phyloP scores from a whole-genome alignment of 2,888 invertebrate species.

The Phalera bucephala region DNA sequence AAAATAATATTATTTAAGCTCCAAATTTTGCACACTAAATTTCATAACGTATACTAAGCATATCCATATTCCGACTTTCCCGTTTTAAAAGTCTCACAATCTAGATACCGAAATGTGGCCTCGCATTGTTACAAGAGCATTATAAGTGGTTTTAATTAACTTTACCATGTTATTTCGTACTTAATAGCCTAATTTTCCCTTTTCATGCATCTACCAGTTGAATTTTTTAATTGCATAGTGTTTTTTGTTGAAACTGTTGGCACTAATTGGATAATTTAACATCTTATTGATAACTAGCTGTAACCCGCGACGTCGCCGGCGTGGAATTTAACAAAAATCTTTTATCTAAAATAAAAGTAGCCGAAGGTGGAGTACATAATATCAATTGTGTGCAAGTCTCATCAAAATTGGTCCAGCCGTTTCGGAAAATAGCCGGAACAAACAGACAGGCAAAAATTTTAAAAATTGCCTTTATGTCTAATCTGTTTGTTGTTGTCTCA shows the following conservation, averaged over 20 bases:
- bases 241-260: slow-evolving; percentile 11
- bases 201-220: slow-evolving; percentile 12
- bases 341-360: no score
- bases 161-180: slow-evolving; percentile 22
- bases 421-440: no score
- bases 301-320: no score
- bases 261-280: slow-evolving; percentile 20
- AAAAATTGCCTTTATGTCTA: no score
- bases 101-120: slow-evolving; percentile 30
- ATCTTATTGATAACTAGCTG: slow-evolving; percentile 19
- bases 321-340: no score
- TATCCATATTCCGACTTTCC: slow-evolving; percentile 18
- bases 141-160: slow-evolving; percentile 36
- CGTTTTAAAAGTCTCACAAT: slow-evolving; percentile 27
- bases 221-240: slow-evolving; percentile 24
- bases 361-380: no score
- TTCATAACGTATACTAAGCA: slow-evolving; percentile 18
- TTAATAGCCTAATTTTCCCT: slow-evolving; percentile 34
- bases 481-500: no score
- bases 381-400: no score
- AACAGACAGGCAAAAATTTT: no score
- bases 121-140: slow-evolving; percentile 31
- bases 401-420: no score
- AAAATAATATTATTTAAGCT: no score
- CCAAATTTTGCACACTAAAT: not conserved